Evolutionary conservation across 2,888 invertebrate species (phyloP).

Genomic region (Xanthorhoe designata): DNA sequence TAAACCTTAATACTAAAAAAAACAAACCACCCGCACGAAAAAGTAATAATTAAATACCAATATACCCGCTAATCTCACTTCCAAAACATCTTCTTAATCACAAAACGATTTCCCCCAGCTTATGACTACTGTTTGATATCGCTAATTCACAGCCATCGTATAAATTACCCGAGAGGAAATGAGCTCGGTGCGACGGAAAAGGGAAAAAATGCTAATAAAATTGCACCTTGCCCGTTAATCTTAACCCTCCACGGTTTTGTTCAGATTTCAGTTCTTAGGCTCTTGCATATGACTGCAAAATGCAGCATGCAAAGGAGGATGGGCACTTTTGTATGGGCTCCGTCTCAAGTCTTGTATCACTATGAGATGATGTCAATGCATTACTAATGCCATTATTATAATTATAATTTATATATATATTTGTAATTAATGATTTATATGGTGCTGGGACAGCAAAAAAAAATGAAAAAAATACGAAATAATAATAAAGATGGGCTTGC

Average conservation of each 20-base stretch:
- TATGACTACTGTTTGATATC: conserved; percentile 73
- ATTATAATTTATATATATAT: no score
- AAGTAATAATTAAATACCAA: conserved; percentile 4
- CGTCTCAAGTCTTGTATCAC: no score
- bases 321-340: no score
- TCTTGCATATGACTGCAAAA: conserved; percentile 11
- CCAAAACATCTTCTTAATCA: conserved; percentile 53
- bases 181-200: conserved; percentile 75
- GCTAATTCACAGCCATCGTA: conserved; percentile 75
- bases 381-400: no score
- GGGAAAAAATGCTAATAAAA: conserved; percentile 83
- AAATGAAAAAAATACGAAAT: no score
- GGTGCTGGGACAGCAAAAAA: no score
- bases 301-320: background rate
- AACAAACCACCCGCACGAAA: background rate
- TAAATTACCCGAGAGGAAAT: conserved; percentile 80
- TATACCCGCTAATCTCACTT: conserved; percentile 31
- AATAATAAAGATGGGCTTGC: no score
- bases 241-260: conserved; percentile 73
- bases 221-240: conserved; percentile 79
- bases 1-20: background rate
- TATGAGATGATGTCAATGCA: no score
- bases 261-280: conserved; percentile 59
- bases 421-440: no score
- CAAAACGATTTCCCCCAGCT: conserved; percentile 64